Percentiles rank a stretch among this genome's conserved stretches.
Evolutionary conservation across 2,797 vertebrate species (phyloP).

Genomic region (Chelidonichthys spinosus): DNA sequence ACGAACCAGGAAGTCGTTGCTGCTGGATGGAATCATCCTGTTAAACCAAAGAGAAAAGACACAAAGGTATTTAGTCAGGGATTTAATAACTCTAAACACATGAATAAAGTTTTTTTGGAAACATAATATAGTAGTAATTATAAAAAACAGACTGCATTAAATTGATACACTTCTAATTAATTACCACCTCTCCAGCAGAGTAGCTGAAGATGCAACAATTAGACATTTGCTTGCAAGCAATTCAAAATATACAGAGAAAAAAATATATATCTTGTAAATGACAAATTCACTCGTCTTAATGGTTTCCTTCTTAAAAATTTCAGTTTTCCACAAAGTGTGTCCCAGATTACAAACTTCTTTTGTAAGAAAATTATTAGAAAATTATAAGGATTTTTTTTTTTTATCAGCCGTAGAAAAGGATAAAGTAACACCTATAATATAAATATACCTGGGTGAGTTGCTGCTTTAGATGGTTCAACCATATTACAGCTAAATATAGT

Average conservation of each 20-base stretch:
- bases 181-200: background rate
- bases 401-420: background rate
- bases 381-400: background rate
- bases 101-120: background rate
- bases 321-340: background rate
- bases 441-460: background rate
- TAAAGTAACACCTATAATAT: background rate
- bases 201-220: background rate
- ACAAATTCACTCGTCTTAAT: too few relatives aligned
- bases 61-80: background rate
- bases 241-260: background rate
- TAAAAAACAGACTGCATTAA: background rate
- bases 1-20: conserved; percentile 90
- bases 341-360: background rate
- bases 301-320: too few relatives aligned
- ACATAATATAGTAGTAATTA: background rate
- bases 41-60: conserved; percentile 37
- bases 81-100: background rate
- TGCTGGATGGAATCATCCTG: conserved; percentile 92
- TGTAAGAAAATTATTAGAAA: background rate
- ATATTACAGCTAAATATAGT: background rate
- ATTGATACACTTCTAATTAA: too few relatives aligned
- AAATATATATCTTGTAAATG: background rate
- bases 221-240: background rate
- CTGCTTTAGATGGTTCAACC: background rate